phyloP scores from a whole-genome alignment of 2,113 vertebrate genomes.

The Poecile atricapillus region DNA sequence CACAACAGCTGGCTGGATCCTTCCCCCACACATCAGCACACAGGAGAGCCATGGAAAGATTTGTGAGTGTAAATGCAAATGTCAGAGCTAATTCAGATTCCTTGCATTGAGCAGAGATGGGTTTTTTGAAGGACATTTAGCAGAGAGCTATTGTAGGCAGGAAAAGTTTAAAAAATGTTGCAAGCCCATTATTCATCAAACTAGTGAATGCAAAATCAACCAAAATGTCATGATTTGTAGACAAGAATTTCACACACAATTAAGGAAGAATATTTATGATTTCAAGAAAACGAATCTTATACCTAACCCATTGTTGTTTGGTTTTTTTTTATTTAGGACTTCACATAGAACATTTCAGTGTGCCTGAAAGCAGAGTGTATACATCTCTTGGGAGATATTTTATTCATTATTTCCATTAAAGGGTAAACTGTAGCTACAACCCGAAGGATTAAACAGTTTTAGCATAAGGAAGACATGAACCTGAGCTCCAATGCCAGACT shows the following conservation, averaged over 20 bases:
- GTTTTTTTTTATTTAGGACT: not conserved
- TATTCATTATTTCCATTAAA: not conserved
- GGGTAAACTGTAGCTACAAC: not conserved
- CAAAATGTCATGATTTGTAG: not conserved
- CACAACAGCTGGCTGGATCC: accelerated
- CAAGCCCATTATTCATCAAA: not conserved
- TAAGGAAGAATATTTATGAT: slow-evolving; percentile 5
- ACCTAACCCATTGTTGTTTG: not conserved
- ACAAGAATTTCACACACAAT: slow-evolving; percentile 31
- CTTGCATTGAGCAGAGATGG: not conserved
- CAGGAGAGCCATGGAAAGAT: not conserved
- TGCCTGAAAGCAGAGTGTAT: not conserved
- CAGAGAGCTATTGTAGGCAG: not conserved
- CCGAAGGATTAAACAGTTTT: not conserved
- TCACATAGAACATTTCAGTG: not conserved
- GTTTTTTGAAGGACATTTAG: not conserved
- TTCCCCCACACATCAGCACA: accelerated
- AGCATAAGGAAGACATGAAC: not conserved
- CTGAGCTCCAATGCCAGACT: not conserved
- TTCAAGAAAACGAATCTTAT: not conserved
- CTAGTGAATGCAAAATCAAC: not conserved
- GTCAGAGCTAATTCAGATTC: not conserved
- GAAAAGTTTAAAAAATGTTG: slow-evolving; percentile 4
- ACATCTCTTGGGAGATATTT: not conserved
- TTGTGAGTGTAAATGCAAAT: not conserved